These are phyloP conservation scores for Drosophila pseudoobscura DNA, from an alignment of 1,140 invertebrate species.

Conservation along the genomic window DNA sequence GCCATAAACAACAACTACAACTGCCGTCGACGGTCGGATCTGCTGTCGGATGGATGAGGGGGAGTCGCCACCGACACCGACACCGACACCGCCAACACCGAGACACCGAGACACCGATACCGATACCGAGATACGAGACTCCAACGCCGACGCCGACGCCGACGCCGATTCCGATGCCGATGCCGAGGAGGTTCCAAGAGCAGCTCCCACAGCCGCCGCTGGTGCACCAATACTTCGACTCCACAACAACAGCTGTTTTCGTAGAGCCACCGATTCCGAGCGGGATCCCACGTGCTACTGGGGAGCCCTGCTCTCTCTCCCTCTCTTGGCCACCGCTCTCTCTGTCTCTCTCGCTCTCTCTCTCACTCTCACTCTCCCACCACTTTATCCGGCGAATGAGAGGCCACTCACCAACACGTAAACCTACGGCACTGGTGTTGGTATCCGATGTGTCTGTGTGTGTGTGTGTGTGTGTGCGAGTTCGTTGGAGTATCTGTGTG, in stretches of 20 bases:
- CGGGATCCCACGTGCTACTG: conserved; percentile 59
- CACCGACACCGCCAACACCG: conserved; percentile 6
- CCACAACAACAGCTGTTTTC: conserved; percentile 51
- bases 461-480: too few relatives aligned
- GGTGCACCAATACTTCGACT: conserved; percentile 9
- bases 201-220: conserved; percentile 41
- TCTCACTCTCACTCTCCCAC: conserved; percentile 24
- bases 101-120: not conserved
- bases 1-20: conserved; percentile 76
- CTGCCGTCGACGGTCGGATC: too few relatives aligned
- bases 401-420: conserved; percentile 47
- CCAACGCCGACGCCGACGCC: too few relatives aligned
- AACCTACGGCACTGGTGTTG: not conserved
- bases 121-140: conserved; percentile 9
- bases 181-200: conserved; percentile 14
- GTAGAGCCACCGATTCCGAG: conserved; percentile 36
- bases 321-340: conserved; percentile 25
- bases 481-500: too few relatives aligned
- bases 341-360: conserved; percentile 25
- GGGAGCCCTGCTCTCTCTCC: conserved; percentile 34
- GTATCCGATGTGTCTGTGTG: too few relatives aligned
- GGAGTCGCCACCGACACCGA: not conserved
- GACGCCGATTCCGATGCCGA: too few relatives aligned
- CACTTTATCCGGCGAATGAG: conserved; percentile 77
- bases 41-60: too few relatives aligned